Conservation (phyloP, 2,888 invertebrate species). For the Limnephilus auricula region DNA sequence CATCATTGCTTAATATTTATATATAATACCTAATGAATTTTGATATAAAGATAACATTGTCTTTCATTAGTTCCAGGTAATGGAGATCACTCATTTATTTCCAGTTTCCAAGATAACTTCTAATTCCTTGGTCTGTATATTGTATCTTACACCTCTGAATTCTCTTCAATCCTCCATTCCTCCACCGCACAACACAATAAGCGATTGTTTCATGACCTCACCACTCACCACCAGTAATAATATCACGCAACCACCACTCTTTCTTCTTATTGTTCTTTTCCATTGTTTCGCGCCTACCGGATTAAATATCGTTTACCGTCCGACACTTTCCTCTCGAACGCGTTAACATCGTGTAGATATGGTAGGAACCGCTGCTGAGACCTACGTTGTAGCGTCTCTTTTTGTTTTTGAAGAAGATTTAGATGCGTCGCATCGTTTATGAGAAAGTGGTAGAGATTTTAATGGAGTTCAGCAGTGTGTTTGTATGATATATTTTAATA, state of each 20-base stretch:
- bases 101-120: neutral
- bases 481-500: too few relatives aligned
- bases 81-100: neutral
- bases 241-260: neutral
- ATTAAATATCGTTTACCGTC: constrained; percentile 31
- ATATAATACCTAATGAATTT: neutral
- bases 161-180: neutral
- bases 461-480: neutral
- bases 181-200: constrained; percentile 27
- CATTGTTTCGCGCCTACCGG: constrained; percentile 42
- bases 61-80: neutral
- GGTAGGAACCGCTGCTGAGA: neutral
- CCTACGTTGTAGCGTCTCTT: neutral
- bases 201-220: constrained; percentile 41
- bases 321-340: neutral
- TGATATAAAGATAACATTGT: neutral
- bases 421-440: neutral
- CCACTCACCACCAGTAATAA: neutral
- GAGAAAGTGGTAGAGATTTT: neutral
- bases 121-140: neutral
- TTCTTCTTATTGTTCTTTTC: constrained; percentile 26
- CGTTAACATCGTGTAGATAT: neutral
- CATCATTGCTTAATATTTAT: neutral
- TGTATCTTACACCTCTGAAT: neutral
- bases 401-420: neutral